A percentile compares a stretch with the other conserved stretches of the same genome.
Evolutionary conservation across 2,888 invertebrate species (phyloP).

Genomic region (Adelphocoris suturalis): DNA sequence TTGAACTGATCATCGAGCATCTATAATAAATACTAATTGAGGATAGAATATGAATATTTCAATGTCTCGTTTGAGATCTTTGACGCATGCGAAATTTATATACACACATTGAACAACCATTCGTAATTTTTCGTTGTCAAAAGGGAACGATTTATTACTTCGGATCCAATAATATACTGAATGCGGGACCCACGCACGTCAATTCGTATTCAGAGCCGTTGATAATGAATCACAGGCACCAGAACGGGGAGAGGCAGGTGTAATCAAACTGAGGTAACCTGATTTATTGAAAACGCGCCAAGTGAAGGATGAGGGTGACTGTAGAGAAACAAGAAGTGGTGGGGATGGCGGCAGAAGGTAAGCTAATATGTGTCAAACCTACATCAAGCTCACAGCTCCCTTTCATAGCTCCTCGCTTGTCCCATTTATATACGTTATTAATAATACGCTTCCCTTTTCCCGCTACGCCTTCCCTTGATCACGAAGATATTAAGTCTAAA

Average conservation of each 20-base stretch:
- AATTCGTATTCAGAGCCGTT: neutral
- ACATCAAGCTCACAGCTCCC: slow-evolving; percentile 45
- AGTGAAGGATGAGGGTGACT: slow-evolving; percentile 30
- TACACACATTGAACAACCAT: no score
- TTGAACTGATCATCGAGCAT: no score
- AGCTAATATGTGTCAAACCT: slow-evolving; percentile 67
- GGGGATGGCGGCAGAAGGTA: slow-evolving; percentile 33
- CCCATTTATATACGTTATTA: slow-evolving; percentile 43
- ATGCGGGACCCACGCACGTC: neutral
- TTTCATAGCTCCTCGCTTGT: slow-evolving; percentile 48
- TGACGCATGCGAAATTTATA: no score
- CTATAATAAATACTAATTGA: no score
- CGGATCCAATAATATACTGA: neutral
- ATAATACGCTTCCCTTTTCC: neutral
- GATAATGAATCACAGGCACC: slow-evolving; percentile 30
- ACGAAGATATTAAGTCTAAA: no score
- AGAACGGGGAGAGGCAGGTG: slow-evolving; percentile 25
- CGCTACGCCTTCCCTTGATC: neutral
- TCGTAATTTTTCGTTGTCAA: no score
- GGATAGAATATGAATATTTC: no score
- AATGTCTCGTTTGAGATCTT: no score
- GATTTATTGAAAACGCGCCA: slow-evolving; percentile 65
- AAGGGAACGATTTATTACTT: neutral
- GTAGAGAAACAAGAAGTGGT: slow-evolving; percentile 4
- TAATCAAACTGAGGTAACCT: slow-evolving; percentile 61